These are phyloP conservation scores for Limnephilus auricula DNA, from an alignment of 2,888 invertebrate species.

Conservation along the genomic window DNA sequence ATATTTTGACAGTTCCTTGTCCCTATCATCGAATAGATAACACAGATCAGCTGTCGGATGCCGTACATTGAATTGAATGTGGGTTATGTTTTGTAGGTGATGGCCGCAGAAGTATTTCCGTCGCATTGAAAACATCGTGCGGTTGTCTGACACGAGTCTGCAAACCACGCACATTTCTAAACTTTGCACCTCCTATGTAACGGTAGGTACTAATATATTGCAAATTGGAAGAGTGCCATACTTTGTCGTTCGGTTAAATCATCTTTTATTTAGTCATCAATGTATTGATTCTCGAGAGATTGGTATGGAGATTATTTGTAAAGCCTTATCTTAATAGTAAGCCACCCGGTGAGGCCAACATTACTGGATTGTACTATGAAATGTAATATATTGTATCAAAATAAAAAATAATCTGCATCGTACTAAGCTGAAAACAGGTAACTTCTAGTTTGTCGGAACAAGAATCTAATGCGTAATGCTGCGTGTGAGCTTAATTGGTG, in stretches of 20 bases:
- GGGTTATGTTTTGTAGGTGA: background rate
- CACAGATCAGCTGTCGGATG: background rate
- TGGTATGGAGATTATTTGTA: background rate
- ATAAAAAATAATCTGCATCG: background rate
- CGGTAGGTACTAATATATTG: background rate
- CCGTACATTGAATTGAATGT: background rate
- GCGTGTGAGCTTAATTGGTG: background rate
- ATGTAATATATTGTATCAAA: too few species aligned
- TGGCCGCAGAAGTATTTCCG: background rate
- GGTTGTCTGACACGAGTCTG: background rate
- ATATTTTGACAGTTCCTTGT: too few species aligned
- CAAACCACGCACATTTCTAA: background rate
- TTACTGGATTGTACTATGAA: too few species aligned
- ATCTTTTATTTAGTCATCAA: background rate
- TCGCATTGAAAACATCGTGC: background rate
- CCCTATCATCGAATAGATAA: background rate
- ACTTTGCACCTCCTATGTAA: background rate
- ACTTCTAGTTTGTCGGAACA: background rate
- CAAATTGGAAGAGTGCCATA: background rate
- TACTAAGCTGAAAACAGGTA: background rate
- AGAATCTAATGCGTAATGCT: background rate
- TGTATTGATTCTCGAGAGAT: background rate
- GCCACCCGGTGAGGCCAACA: too few species aligned
- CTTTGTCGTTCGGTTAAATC: background rate
- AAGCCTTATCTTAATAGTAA: background rate